Base-by-base conservation (phyloP, 2,888 invertebrate genomes). In the Volucella bombylans region DNA sequence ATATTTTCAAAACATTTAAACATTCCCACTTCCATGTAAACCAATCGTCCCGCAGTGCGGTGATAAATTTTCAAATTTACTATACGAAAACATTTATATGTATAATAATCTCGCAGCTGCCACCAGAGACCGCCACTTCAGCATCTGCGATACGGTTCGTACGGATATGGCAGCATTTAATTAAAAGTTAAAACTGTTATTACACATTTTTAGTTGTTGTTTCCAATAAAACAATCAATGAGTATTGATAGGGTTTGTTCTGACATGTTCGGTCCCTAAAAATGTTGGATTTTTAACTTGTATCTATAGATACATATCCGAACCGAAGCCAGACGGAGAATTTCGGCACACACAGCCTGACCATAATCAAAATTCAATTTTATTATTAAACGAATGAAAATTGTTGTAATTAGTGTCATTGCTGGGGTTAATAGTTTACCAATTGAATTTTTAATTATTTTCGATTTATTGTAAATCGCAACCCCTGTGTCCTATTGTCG, bases 391-490 rank as follows among this genome's bases (percentile, higher is more conserved):
- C 62, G 45, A 68, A 68, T 68, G 64, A 79, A 82, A 79, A 79
- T 73, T 54, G 62, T 79, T 73, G 68, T 82, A 73, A 79, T 82
- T 82, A 82, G 68, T 79, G 62, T 68, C 64, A 65, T 82, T 73
- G 64, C 59, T 15, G 43, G 41, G 38, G 39, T 64, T 52, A 57
- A 79, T 69, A 62, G 55, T 82, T 73, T 83, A 65, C 64, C 62
- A 79, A 83, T 82, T 82, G 67, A 79, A 64, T 79, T 82, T 82
- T 39, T 50, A 82, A 73, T 82, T 68, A 72, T 73, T 82, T 78
- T 62, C 64, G 45, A 73, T 73, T 73, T 79, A n/a, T n/a, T n/a
- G n/a, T n/a, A 82, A 72, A 77, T 78, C 61, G 39, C 10, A 8
- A n/a, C 11, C 1, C 4, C 47, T 0, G 10, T 12, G 31, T 6